phyloP scores from a whole-genome alignment of 2,113 vertebrate species.

The Colinus virginianus region DNA sequence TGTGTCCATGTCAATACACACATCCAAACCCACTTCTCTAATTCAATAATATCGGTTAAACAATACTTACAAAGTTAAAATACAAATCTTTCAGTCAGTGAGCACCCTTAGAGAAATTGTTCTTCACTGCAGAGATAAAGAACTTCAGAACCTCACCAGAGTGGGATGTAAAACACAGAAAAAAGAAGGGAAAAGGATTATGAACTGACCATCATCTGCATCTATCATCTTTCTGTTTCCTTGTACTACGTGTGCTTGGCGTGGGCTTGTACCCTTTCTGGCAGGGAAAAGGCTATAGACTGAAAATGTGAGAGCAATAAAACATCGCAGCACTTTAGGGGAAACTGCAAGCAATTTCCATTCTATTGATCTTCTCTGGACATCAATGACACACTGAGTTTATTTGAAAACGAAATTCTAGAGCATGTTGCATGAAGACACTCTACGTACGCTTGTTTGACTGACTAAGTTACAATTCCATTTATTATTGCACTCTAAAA shows the following conservation, averaged over 20 bases:
- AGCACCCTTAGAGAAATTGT: background rate
- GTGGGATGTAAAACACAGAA: background rate
- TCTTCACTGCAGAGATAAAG: background rate
- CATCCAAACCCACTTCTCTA: background rate
- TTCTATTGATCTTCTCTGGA: conserved; percentile 78
- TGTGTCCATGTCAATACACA: background rate
- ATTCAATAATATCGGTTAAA: background rate
- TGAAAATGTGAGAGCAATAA: conserved; percentile 73
- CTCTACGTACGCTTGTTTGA: conserved; percentile 69
- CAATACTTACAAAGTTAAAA: background rate
- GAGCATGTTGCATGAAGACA: conserved; percentile 46
- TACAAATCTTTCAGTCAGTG: background rate
- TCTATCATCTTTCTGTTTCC: conserved; percentile 10
- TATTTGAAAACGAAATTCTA: conserved; percentile 78
- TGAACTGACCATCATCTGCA: background rate
- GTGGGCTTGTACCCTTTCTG: conserved; percentile 24
- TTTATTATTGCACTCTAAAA: conserved; percentile 11
- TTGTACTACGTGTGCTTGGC: conserved; percentile 35
- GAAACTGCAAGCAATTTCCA: conserved; percentile 82
- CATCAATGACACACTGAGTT: conserved; percentile 70
- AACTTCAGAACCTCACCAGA: background rate
- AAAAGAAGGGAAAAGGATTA: background rate
- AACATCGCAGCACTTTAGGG: conserved; percentile 78
- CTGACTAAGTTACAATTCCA: conserved; percentile 65
- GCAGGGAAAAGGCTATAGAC: conserved; percentile 42